phyloP scores from a whole-genome alignment of 1,140 invertebrate species.

The Zaprionus taronus region DNA sequence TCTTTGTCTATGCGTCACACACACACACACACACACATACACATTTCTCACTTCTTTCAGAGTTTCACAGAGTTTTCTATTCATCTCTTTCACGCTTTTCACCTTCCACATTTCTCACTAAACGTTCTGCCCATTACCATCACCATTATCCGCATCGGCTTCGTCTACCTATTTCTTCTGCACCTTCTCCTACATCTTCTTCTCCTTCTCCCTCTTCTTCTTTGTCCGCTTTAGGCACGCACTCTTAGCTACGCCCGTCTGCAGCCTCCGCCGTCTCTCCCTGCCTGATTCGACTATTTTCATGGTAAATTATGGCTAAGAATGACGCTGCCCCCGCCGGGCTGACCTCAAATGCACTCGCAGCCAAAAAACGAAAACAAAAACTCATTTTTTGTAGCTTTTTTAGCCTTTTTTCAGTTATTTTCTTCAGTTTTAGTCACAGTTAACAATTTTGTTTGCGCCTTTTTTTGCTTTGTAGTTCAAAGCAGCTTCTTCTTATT shows the following conservation, averaged over 20 bases:
- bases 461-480: constrained; percentile 22
- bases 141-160: constrained; percentile 36
- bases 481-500: not conserved
- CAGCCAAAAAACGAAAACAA: constrained; percentile 25
- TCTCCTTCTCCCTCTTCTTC: constrained; percentile 2
- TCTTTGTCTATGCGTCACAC: constrained; percentile 31
- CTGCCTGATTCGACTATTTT: constrained; percentile 36
- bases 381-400: constrained; percentile 6
- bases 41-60: constrained; percentile 50
- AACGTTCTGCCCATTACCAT: constrained; percentile 55
- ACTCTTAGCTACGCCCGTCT: constrained; percentile 24
- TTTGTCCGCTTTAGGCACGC: constrained; percentile 44
- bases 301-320: constrained; percentile 60
- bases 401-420: constrained; percentile 8
- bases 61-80: constrained; percentile 15
- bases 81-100: constrained; percentile 6
- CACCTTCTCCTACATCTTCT: not conserved
- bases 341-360: constrained; percentile 57
- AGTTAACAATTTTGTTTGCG: constrained; percentile 34
- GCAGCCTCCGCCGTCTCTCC: constrained; percentile 10
- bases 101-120: constrained; percentile 45
- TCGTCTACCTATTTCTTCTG: constrained; percentile 17
- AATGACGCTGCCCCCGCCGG: constrained; percentile 36
- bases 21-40: constrained; percentile 5
- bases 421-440: constrained; percentile 29